Evolutionary conservation across 2,797 vertebrate species (phyloP).

Genomic region (Scomberomorus guttatus): DNA sequence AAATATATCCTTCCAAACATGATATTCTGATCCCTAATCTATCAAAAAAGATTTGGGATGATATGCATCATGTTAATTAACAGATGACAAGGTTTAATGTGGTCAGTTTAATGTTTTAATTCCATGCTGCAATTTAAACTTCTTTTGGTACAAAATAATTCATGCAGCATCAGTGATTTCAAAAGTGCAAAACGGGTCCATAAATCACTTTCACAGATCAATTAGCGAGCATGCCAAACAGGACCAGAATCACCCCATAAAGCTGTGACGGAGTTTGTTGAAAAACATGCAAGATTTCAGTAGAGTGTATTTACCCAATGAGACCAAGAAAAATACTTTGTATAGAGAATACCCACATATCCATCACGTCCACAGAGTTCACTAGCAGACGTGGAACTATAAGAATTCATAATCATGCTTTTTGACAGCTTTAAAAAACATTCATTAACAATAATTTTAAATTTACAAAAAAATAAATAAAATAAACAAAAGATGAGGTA

Average conservation of each 20-base stretch:
- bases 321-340: constrained; percentile 65
- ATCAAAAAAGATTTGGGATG: not conserved
- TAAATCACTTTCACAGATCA: constrained; percentile 76
- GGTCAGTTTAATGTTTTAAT: constrained; percentile 73
- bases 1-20: not conserved
- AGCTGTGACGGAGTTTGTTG: constrained; percentile 58
- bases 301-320: constrained; percentile 48
- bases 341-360: constrained; percentile 57
- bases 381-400: constrained; percentile 60
- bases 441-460: constrained; percentile 56
- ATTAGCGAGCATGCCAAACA: constrained; percentile 81
- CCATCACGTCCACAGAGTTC: constrained; percentile 64
- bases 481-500: constrained; percentile 75
- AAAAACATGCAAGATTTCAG: constrained; percentile 77
- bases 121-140: constrained; percentile 80
- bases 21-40: not conserved
- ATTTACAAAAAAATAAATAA: constrained; percentile 33
- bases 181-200: constrained; percentile 85
- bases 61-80: constrained; percentile 24
- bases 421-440: constrained; percentile 58
- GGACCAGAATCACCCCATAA: constrained; percentile 70
- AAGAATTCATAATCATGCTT: constrained; percentile 77
- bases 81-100: constrained; percentile 49
- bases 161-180: constrained; percentile 85
- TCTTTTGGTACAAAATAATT: constrained; percentile 82